Evolutionary conservation across 2,113 vertebrate species (phyloP), one percentile per base, ranked within the genome.

Genomic region (Elephantulus edwardii): DNA sequence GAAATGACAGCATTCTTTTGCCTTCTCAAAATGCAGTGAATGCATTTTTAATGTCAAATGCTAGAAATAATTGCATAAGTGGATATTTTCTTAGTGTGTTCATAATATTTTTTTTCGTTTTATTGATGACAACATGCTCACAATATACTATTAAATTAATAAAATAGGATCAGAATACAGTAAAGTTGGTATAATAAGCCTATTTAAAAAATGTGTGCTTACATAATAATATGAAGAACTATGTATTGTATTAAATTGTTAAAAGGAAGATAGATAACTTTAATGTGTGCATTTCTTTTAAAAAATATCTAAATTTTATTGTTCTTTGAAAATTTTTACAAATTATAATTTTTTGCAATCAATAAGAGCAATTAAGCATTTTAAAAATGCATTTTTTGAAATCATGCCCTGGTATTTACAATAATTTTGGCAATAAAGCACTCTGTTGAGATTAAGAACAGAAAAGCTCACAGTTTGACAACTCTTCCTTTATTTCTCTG

Each of bases 311-410:
- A 81, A 92, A 81, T 48, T 79, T 4, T 68, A 20, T 28, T 81
- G 22, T 56, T 88, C 79, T 91, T 62, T 60, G 56, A n/a, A 40
- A n/a, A 46, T 46, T 92, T 86, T 93, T 56, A 38, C 28, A 91
- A 42, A 88, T 19, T 82, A 22, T n/a, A 24, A 68, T 62, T 86
- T 88, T 90, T 88, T 83, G 66, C 79, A 90, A 56, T 90, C 75
- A 74, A 5, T 85, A 77, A 64, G 77, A 90, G 50, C 17, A 60
- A 76, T 30, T 46, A 79, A 76, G 17, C 7, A 2, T 28, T 50
- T 52, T 35, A n/a, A n/a, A n/a, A n/a, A n/a, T n/a, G 52, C 48
- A 50, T 50, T 50, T 50, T 70, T 62, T 80, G 22, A 82, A 58
- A 10, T 28, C 28, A 20, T 30, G 1, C 6, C 30, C 19, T 68